Percentiles rank a stretch among this genome's conserved stretches.
phyloP scores from a whole-genome alignment of 2,888 invertebrate genomes.

The Athrips mouffetella region DNA sequence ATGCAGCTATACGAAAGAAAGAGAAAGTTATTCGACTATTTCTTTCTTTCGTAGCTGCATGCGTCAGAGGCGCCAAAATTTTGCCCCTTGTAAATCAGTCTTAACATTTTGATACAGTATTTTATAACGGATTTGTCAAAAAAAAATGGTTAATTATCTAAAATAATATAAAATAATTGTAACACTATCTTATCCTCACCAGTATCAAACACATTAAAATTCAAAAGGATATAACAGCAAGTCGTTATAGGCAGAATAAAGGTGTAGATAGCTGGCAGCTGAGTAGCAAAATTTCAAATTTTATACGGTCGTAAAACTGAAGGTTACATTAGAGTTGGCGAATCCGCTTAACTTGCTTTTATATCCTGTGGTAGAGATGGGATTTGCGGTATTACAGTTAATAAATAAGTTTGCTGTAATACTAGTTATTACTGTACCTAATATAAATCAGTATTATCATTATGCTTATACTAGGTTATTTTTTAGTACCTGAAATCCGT shows the following conservation, averaged over 20 bases:
- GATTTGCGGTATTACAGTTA: not conserved
- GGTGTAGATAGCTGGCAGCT: slow-evolving; percentile 30
- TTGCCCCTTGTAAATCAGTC: too few species aligned
- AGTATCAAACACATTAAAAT: too few species aligned
- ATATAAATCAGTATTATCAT: not conserved
- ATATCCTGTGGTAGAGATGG: slow-evolving; percentile 31
- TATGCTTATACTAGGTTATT: too few species aligned
- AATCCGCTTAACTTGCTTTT: slow-evolving; percentile 57
- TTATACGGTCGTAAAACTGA: slow-evolving; percentile 64
- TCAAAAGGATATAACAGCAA: slow-evolving; percentile 28
- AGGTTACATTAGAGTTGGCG: slow-evolving; percentile 56
- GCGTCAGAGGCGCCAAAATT: too few species aligned
- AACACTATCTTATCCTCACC: not conserved
- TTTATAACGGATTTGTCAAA: too few species aligned
- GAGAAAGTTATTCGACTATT: too few species aligned
- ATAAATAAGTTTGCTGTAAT: not conserved
- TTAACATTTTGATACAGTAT: too few species aligned
- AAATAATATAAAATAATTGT: too few species aligned
- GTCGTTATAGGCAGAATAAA: slow-evolving; percentile 27
- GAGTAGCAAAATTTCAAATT: slow-evolving; percentile 66
- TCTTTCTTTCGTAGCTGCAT: too few species aligned
- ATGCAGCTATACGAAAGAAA: too few species aligned
- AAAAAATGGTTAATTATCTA: too few species aligned
- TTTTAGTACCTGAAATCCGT: too few species aligned
- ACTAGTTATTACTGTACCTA: not conserved